phyloP scores from a whole-genome alignment of 1,140 invertebrate species.

The Drosophila takahashii region DNA sequence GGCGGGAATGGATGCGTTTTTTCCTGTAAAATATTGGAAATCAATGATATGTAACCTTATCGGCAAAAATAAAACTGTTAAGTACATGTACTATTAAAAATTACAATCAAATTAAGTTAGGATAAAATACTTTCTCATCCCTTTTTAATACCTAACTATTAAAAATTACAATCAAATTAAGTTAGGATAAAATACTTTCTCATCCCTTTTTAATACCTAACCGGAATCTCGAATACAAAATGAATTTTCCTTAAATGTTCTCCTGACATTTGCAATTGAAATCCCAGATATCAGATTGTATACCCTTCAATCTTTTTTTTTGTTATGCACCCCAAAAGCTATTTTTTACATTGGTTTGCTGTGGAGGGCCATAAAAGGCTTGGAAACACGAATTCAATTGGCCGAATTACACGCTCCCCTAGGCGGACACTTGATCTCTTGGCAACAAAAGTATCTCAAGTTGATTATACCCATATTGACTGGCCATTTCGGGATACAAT shows the following conservation, averaged over 20 bases:
- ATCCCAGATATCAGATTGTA: constrained; percentile 23
- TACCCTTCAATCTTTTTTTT: constrained; percentile 28
- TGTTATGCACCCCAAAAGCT: background rate
- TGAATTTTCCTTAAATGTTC: background rate
- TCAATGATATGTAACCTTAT: background rate
- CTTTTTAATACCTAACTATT: no score
- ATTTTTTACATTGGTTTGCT: constrained; percentile 2
- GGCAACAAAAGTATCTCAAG: constrained; percentile 37
- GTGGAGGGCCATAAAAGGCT: constrained; percentile 32
- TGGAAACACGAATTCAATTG: constrained; percentile 66
- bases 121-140: background rate
- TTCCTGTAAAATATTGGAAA: constrained; percentile 9
- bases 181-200: background rate
- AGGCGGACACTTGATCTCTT: constrained; percentile 33
- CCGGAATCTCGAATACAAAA: constrained; percentile 10
- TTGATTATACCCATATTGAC: constrained; percentile 65
- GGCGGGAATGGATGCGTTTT: background rate
- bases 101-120: background rate
- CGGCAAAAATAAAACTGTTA: background rate
- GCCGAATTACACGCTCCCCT: constrained; percentile 36
- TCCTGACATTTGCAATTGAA: constrained; percentile 35
- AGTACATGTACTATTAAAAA: background rate
- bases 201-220: background rate
- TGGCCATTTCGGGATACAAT: constrained; percentile 26
- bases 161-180: background rate